phyloP scores from a whole-genome alignment of 2,797 vertebrate species.

The Chromis chromis region DNA sequence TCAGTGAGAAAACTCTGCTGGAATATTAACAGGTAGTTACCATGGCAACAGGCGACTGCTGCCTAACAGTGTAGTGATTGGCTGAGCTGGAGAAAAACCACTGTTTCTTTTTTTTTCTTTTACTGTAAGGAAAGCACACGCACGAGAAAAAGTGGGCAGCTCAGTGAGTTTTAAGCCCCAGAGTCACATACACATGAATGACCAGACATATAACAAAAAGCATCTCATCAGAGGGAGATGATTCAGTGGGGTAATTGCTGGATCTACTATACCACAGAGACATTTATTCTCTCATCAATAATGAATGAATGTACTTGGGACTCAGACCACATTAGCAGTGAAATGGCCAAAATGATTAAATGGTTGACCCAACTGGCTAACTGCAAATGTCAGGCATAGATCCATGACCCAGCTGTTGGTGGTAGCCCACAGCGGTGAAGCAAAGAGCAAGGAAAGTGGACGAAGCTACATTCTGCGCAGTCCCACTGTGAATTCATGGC shows the following conservation, averaged over 20 bases:
- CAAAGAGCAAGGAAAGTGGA: constrained; percentile 6
- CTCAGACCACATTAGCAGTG: constrained; percentile 60
- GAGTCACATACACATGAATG: constrained; percentile 32
- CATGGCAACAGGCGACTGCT: constrained; percentile 84
- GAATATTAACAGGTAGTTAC: constrained; percentile 88
- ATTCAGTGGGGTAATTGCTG: constrained; percentile 50
- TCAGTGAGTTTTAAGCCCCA: constrained; percentile 22
- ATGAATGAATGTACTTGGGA: constrained; percentile 65
- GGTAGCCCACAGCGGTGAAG: constrained; percentile 3
- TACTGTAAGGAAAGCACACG: constrained; percentile 60
- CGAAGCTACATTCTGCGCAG: background rate
- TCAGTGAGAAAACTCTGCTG: constrained; percentile 76
- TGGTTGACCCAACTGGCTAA: constrained; percentile 50
- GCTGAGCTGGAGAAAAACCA: constrained; percentile 46
- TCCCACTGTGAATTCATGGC: background rate
- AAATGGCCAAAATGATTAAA: constrained; percentile 72
- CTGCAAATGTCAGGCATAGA: constrained; percentile 67
- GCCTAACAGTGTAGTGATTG: constrained; percentile 75
- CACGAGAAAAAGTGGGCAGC: constrained; percentile 13
- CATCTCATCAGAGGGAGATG: constrained; percentile 36
- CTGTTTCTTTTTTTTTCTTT: background rate
- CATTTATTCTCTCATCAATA: constrained; percentile 72
- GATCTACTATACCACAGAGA: constrained; percentile 48
- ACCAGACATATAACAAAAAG: constrained; percentile 38
- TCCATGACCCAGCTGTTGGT: constrained; percentile 49